phyloP scores from a whole-genome alignment of 2,888 invertebrate species.

The Drosophila ezoana region DNA sequence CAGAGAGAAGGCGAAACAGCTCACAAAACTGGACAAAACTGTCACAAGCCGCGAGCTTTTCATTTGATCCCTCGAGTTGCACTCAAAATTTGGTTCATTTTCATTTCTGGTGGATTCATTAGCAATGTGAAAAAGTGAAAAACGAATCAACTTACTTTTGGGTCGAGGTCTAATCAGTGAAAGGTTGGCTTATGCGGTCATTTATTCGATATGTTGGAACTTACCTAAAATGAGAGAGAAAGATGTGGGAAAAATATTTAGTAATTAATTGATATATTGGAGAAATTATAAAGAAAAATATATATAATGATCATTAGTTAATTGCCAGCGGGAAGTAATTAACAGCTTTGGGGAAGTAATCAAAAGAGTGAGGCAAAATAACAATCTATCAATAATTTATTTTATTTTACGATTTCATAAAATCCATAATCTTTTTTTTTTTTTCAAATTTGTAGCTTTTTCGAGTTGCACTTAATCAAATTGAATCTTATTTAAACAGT shows the following conservation, averaged over 20 bases:
- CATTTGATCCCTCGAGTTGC: slow-evolving; percentile 31
- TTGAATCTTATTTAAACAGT: too few relatives aligned
- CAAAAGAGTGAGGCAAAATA: slow-evolving; percentile 12
- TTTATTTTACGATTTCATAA: not conserved
- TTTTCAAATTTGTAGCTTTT: too few relatives aligned
- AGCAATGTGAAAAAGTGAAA: slow-evolving; percentile 13
- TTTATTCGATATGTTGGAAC: slow-evolving; percentile 26
- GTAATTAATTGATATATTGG: slow-evolving; percentile 38
- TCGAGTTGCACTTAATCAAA: too few relatives aligned
- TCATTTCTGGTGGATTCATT: slow-evolving; percentile 18
- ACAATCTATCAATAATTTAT: slow-evolving; percentile 24
- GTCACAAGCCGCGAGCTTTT: slow-evolving; percentile 44
- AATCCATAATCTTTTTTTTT: not conserved
- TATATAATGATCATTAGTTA: slow-evolving; percentile 32
- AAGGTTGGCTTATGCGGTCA: slow-evolving; percentile 26
- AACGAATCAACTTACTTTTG: slow-evolving; percentile 35
- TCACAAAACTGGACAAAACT: slow-evolving; percentile 57
- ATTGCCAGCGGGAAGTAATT: slow-evolving; percentile 15
- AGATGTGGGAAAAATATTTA: slow-evolving; percentile 37
- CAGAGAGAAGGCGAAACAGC: slow-evolving; percentile 4
- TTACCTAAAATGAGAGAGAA: slow-evolving; percentile 69
- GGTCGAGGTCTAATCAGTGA: slow-evolving; percentile 22
- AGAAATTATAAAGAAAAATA: slow-evolving; percentile 11
- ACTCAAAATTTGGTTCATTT: not conserved
- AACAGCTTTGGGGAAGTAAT: slow-evolving; percentile 10